phyloP scores from a whole-genome alignment of 2,797 vertebrate genomes.

The Pelobates cultripes region DNA sequence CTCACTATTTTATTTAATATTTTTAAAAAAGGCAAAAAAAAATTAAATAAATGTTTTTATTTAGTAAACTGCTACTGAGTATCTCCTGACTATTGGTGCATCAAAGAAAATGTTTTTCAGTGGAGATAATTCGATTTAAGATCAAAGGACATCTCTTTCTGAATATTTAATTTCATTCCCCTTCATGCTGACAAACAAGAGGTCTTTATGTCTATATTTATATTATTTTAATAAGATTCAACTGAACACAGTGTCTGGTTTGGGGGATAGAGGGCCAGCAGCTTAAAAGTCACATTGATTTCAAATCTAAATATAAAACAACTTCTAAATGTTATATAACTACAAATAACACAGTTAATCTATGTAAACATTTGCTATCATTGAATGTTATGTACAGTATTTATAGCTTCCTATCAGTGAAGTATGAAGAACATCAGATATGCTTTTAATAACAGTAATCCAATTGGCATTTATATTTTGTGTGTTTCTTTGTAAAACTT shows the following conservation, averaged over 20 bases:
- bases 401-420: no score
- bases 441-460: no score
- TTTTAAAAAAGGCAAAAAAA: background rate
- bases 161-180: conserved; percentile 26
- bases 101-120: conserved; percentile 29
- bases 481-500: no score
- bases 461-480: no score
- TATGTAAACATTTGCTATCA: no score
- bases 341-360: no score
- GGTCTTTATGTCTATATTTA: background rate
- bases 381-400: no score
- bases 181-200: conserved; percentile 13
- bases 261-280: background rate
- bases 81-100: conserved; percentile 26
- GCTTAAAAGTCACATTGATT: no score
- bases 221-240: background rate
- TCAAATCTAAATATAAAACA: no score
- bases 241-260: background rate
- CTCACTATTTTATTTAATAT: background rate
- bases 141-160: conserved; percentile 25
- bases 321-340: no score
- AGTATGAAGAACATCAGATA: no score
- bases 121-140: conserved; percentile 33
- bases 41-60: background rate
- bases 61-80: background rate